Evolutionary conservation across 2,888 invertebrate genomes (phyloP).

Genomic region (Steromphala cineraria): DNA sequence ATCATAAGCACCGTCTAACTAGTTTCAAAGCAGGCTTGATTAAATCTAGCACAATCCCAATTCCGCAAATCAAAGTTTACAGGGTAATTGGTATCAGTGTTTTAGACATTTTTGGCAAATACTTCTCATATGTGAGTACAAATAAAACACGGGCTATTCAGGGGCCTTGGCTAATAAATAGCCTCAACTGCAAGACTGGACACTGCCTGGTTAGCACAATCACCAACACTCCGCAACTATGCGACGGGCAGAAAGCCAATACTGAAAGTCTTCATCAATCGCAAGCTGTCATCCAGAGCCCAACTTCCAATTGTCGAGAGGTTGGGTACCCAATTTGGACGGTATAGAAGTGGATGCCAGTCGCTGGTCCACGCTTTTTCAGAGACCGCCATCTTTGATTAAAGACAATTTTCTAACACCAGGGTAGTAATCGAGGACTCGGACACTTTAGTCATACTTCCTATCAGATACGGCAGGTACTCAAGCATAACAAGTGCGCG

Average conservation of each 20-base stretch:
- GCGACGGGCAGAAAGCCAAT: too few relatives aligned
- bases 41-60: not conserved
- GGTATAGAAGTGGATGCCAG: not conserved
- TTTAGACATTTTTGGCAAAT: constrained; percentile 8
- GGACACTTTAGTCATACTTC: not conserved
- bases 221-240: not conserved
- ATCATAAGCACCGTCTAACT: not conserved
- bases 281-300: not conserved
- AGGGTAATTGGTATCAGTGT: not conserved
- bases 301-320: not conserved
- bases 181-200: not conserved
- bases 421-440: not conserved
- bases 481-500: not conserved
- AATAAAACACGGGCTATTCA: not conserved
- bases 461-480: not conserved
- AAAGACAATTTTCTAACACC: not conserved
- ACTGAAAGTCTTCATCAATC: not conserved
- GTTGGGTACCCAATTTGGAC: not conserved
- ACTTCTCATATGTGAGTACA: not conserved
- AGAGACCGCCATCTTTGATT: not conserved
- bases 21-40: not conserved
- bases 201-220: not conserved
- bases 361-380: not conserved
- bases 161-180: not conserved
- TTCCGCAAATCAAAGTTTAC: constrained; percentile 7